These are phyloP conservation scores for Pseudachorutes palmiensis DNA, from an alignment of 1,140 invertebrate genomes.

Conservation along the genomic window DNA sequence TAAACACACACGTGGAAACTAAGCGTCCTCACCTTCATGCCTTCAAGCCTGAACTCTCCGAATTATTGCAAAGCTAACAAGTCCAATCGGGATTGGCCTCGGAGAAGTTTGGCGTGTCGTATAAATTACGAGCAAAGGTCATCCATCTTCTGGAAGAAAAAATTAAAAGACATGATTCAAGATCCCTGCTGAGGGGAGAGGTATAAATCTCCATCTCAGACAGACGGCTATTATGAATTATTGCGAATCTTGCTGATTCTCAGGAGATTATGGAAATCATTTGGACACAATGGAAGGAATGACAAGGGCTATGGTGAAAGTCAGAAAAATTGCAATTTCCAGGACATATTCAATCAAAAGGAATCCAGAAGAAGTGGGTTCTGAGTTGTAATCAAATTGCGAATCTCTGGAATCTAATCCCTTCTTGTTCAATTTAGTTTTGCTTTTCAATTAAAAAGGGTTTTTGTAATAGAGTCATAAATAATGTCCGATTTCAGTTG, in stretches of 20 bases:
- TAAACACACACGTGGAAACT: background rate
- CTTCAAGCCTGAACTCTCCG: background rate
- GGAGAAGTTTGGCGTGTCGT: background rate
- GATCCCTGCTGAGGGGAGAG: background rate
- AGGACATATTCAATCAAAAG: background rate
- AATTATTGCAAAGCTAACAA: background rate
- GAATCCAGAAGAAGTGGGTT: background rate
- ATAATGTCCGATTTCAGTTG: background rate
- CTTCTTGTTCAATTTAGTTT: background rate
- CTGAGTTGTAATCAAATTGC: background rate
- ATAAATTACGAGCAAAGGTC: background rate
- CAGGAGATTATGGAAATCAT: background rate
- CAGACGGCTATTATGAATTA: background rate
- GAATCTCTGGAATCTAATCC: background rate
- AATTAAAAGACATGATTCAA: background rate
- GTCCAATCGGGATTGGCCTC: background rate
- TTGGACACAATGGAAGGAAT: background rate
- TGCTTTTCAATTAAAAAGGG: background rate
- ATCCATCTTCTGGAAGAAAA: background rate
- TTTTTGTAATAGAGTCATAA: slow-evolving; percentile 11
- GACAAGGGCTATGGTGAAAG: background rate
- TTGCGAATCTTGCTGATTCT: background rate
- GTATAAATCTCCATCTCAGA: background rate
- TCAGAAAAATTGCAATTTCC: background rate
- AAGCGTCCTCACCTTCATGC: background rate